Evolutionary conservation across 2,113 vertebrate species (phyloP), one percentile per base, ranked within the genome.

Genomic region (Emydura subglobosa): DNA sequence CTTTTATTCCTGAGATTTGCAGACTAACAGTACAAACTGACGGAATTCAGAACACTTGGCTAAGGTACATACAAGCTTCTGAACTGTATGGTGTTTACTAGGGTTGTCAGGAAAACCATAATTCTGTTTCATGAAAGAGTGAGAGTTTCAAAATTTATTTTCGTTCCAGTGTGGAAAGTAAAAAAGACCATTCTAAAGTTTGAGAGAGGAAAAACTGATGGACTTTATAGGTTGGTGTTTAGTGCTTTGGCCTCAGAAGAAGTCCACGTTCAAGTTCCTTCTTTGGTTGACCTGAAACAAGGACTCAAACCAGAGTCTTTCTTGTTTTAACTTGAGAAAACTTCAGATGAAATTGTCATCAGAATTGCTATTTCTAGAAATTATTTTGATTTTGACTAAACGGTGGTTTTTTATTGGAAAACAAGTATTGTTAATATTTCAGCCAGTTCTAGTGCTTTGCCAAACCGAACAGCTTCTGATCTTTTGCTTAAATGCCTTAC

Each of bases 81-180:
- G 72, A 88, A 86, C 25, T 83, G 5, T 47, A 47, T 5, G 47
- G 6, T 47, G 47, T 47, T 47, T 47, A 47, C 51, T 0, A 2
- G 29, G 59, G 86, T 86, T 88, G 79, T 90, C 27, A 72, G 81
- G 25, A 72, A 88, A 81, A 6, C 31, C 57, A 76, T 65, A 83
- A 34, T 68, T 93, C 25, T 57, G 61, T 14, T 88, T 94, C 47
- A 44, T n/a, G 34, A 88, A 25, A 39, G 39, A 53, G 90, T 92
- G 72, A 91, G 53, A 94, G 24, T 86, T 65, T 86, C 55, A 79
- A 11, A 9, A 21, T 39, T 91, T 84, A 29, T 87, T 95, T 92
- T 16, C 68, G 5, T 44, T 82, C 22, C 44, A 54, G 87, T 76
- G 68, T 39, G 17, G 25, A 87, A 57, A 91, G 21, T 82, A 90